A percentile compares a stretch with the other conserved stretches of the same genome.
phyloP scores from a whole-genome alignment of 2,113 vertebrate genomes.

The Rhinichthys klamathensis region DNA sequence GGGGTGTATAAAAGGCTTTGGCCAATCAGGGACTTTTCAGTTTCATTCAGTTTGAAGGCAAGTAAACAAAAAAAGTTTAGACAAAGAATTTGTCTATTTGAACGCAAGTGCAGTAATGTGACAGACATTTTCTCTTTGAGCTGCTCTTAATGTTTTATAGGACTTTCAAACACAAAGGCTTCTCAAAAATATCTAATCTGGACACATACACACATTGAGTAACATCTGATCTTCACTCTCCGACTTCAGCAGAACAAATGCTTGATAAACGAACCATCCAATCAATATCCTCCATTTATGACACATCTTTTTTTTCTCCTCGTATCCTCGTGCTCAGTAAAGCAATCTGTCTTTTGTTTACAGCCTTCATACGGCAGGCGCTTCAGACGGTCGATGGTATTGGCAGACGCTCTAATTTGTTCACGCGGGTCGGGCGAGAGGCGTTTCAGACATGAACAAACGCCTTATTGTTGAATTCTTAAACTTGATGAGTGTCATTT shows the following conservation, averaged over 20 bases:
- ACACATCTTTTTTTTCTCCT: neutral
- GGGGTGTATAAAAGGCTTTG: neutral
- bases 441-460: neutral
- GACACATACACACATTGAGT: neutral
- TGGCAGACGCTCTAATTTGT: conserved; percentile 12
- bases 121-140: neutral
- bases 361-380: neutral
- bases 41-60: neutral
- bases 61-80: neutral
- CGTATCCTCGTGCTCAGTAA: neutral
- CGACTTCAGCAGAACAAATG: neutral
- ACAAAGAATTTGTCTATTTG: neutral
- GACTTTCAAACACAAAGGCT: neutral
- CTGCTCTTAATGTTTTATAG: too few species aligned
- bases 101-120: neutral
- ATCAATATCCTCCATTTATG: conserved; percentile 1
- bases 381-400: conserved; percentile 5
- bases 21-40: neutral
- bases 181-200: neutral
- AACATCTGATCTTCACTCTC: neutral
- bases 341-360: conserved; percentile 18
- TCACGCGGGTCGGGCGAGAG: neutral
- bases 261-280: neutral
- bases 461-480: neutral
- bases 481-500: conserved; percentile 9